Percentiles rank a stretch among this genome's conserved stretches.
Evolutionary conservation across 1,140 invertebrate species (phyloP).

Genomic region (Temnothorax longispinosus): DNA sequence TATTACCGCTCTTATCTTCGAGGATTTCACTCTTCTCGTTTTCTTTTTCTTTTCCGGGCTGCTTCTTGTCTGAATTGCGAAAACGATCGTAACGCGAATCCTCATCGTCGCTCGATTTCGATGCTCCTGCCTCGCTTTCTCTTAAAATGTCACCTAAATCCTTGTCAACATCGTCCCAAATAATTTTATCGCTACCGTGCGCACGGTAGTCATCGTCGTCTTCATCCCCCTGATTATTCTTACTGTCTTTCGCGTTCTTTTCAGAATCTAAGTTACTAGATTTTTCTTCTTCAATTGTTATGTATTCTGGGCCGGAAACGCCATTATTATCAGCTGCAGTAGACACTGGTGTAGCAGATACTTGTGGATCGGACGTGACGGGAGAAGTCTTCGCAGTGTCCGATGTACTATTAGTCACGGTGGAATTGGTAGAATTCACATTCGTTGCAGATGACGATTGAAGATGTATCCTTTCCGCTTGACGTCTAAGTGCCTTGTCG

Average conservation of each 20-base stretch:
- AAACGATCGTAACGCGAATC: conserved; percentile 88
- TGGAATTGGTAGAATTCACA: conserved; percentile 62
- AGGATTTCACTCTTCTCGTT: conserved; percentile 74
- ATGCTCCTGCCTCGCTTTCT: conserved; percentile 87
- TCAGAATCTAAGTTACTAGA: conserved; percentile 68
- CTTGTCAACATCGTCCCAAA: conserved; percentile 91
- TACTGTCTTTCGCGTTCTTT: conserved; percentile 67
- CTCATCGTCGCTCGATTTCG: conserved; percentile 90
- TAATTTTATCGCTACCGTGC: conserved; percentile 87
- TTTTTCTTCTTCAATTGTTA: conserved; percentile 69
- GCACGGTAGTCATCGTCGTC: conserved; percentile 85
- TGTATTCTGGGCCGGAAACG: conserved; percentile 50
- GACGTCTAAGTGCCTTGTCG: conserved; percentile 89
- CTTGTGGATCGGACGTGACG: conserved; percentile 70
- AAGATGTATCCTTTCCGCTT: conserved; percentile 89
- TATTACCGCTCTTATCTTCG: conserved; percentile 67
- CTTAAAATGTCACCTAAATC: conserved; percentile 90
- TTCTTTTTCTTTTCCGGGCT: conserved; percentile 78
- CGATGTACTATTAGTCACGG: conserved; percentile 57
- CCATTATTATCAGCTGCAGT: conserved; percentile 50
- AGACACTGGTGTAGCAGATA: conserved; percentile 42
- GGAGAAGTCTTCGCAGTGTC: conserved; percentile 73
- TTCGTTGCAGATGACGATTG: conserved; percentile 78
- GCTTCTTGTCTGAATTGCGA: conserved; percentile 85
- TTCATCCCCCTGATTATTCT: conserved; percentile 78